These are phyloP conservation scores for Liopterus haemorrhoidalis DNA, from an alignment of 2,888 invertebrate genomes.

Conservation along the genomic window DNA sequence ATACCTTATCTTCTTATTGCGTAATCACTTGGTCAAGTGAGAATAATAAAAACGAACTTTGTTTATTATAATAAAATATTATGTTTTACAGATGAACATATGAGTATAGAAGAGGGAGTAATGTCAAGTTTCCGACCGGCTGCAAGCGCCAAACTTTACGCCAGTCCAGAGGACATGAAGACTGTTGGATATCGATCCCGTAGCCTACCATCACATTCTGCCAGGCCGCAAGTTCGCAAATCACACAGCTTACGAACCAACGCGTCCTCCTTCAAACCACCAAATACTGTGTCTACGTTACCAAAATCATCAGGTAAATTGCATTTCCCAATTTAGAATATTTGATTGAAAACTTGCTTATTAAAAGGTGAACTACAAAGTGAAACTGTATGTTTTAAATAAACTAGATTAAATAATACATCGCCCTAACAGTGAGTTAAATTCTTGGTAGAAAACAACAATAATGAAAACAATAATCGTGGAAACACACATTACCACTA, in stretches of 20 bases:
- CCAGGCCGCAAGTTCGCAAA: slow-evolving; percentile 55
- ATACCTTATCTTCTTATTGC: too few relatives aligned
- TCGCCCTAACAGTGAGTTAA: too few relatives aligned
- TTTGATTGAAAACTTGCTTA: slow-evolving; percentile 15
- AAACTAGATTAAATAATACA: too few relatives aligned
- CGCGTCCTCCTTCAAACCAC: slow-evolving; percentile 46
- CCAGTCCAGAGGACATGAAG: slow-evolving; percentile 79
- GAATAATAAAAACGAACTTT: too few relatives aligned
- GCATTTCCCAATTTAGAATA: slow-evolving; percentile 30
- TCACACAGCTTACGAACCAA: slow-evolving; percentile 55
- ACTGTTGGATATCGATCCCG: slow-evolving; percentile 60
- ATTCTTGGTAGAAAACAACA: too few relatives aligned
- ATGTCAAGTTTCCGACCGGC: slow-evolving; percentile 88
- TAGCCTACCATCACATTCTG: slow-evolving; percentile 51
- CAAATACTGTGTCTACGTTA: slow-evolving; percentile 48
- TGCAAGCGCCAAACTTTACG: slow-evolving; percentile 78
- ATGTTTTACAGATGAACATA: slow-evolving; percentile 4
- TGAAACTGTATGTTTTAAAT: too few relatives aligned
- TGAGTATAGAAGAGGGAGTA: slow-evolving; percentile 44
- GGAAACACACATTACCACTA: too few relatives aligned
- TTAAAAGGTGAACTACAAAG: slow-evolving; percentile 8
- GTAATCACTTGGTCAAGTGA: too few relatives aligned
- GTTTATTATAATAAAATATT: too few relatives aligned
- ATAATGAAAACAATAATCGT: too few relatives aligned
- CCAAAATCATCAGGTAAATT: slow-evolving; percentile 44